Evolutionary conservation across 2,888 invertebrate species (phyloP).

Genomic region (Congeria kusceri): DNA sequence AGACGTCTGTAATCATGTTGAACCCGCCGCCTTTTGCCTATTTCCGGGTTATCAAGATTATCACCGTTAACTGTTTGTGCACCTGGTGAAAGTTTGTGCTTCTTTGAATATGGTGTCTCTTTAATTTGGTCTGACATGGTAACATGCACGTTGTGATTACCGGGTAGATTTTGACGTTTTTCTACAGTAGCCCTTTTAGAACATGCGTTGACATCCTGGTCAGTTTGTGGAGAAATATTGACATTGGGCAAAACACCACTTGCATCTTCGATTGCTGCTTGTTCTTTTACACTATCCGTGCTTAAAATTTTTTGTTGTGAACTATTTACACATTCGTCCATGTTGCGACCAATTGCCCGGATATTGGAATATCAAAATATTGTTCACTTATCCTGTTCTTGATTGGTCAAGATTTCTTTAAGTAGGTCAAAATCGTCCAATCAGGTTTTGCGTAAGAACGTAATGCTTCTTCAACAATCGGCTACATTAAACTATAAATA

Average conservation of each 20-base stretch:
- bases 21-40: conserved; percentile 80
- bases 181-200: conserved; percentile 54
- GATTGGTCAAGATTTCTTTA: conserved; percentile 52
- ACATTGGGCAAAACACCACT: not conserved
- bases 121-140: conserved; percentile 35
- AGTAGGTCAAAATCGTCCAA: conserved; percentile 18
- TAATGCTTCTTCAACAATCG: not conserved
- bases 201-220: conserved; percentile 54
- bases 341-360: conserved; percentile 71
- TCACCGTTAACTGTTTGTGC: conserved; percentile 52
- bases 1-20: conserved; percentile 84
- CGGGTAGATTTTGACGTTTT: conserved; percentile 75
- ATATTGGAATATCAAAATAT: conserved; percentile 28
- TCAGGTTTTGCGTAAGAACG: not conserved
- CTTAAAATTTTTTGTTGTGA: conserved; percentile 61
- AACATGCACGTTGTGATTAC: conserved; percentile 69
- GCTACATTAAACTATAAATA: conserved; percentile 3
- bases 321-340: conserved; percentile 74
- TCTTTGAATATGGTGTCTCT: conserved; percentile 69
- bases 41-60: conserved; percentile 76
- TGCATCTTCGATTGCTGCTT: too few species aligned
- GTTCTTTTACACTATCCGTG: conserved; percentile 58
- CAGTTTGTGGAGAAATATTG: conserved; percentile 26
- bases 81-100: conserved; percentile 65
- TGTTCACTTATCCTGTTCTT: conserved; percentile 6